A percentile compares a stretch with the other conserved stretches of the same genome.
Evolutionary conservation across 2,888 invertebrate species (phyloP).

Genomic region (Drosophila mimetica): DNA sequence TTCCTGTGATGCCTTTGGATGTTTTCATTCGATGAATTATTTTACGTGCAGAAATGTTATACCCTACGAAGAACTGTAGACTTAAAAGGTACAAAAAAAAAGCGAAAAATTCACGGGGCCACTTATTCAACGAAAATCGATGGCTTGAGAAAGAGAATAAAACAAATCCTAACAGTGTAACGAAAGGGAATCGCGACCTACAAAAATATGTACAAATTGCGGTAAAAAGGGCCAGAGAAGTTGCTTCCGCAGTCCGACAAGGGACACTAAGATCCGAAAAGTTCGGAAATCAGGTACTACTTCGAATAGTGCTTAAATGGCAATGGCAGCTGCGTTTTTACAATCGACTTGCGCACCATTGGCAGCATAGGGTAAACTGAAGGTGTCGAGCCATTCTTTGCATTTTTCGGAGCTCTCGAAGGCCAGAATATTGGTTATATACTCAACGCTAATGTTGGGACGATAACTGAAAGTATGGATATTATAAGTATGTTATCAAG

Average conservation of each 20-base stretch:
- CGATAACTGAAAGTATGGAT: constrained; percentile 91
- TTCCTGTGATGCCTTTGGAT: background rate
- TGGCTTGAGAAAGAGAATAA: background rate
- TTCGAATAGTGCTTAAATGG: constrained; percentile 61
- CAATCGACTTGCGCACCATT: constrained; percentile 93
- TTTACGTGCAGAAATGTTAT: background rate
- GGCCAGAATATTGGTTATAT: constrained; percentile 94
- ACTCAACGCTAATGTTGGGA: constrained; percentile 94
- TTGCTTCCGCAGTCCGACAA: constrained; percentile 6
- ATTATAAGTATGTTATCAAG: background rate
- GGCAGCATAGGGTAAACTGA: constrained; percentile 89
- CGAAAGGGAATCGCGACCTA: constrained; percentile 28
- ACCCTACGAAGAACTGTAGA: constrained; percentile 1
- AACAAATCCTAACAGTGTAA: constrained; percentile 10
- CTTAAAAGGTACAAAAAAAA: background rate
- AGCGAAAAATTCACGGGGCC: constrained; percentile 2
- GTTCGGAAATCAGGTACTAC: constrained; percentile 19
- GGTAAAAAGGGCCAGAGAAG: constrained; percentile 1
- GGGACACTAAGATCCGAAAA: constrained; percentile 8
- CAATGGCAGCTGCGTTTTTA: constrained; percentile 87
- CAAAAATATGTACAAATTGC: constrained; percentile 24
- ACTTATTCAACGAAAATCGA: background rate
- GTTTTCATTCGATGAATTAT: background rate
- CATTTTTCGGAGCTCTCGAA: constrained; percentile 93
- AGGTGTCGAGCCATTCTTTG: constrained; percentile 93